These are phyloP conservation scores for Pegoplata infirma DNA, from an alignment of 2,888 invertebrate species.

Conservation along the genomic window DNA sequence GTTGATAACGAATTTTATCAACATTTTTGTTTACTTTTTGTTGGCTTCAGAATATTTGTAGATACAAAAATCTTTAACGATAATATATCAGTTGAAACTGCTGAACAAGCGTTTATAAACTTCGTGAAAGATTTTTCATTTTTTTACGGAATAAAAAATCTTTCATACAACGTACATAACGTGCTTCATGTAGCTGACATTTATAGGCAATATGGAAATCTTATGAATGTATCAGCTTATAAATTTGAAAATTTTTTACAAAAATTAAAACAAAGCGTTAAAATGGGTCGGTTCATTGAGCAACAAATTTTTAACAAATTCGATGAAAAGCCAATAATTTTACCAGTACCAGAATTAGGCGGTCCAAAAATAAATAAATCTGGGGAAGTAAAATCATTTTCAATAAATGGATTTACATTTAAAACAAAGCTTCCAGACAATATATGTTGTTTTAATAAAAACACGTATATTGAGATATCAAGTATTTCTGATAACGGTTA, in stretches of 20 bases:
- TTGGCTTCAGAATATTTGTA: not conserved
- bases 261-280: not conserved
- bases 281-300: not conserved
- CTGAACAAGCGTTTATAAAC: not conserved
- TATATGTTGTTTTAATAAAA: not conserved
- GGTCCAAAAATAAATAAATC: not conserved
- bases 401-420: too few relatives aligned
- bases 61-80: not conserved
- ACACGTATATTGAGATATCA: not conserved
- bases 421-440: not conserved
- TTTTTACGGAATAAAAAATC: not conserved
- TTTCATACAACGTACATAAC: not conserved
- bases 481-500: not conserved
- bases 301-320: not conserved
- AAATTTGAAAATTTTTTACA: not conserved
- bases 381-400: not conserved
- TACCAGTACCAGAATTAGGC: too few relatives aligned
- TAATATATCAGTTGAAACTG: not conserved
- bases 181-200: not conserved
- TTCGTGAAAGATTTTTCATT: not conserved
- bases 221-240: not conserved
- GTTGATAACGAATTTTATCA: not conserved
- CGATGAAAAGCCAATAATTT: too few relatives aligned
- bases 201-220: not conserved
- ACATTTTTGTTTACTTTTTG: not conserved